A percentile compares a stretch with the other conserved stretches of the same genome.
phyloP scores from a whole-genome alignment of 2,888 invertebrate genomes.

The Girardia tigrina region DNA sequence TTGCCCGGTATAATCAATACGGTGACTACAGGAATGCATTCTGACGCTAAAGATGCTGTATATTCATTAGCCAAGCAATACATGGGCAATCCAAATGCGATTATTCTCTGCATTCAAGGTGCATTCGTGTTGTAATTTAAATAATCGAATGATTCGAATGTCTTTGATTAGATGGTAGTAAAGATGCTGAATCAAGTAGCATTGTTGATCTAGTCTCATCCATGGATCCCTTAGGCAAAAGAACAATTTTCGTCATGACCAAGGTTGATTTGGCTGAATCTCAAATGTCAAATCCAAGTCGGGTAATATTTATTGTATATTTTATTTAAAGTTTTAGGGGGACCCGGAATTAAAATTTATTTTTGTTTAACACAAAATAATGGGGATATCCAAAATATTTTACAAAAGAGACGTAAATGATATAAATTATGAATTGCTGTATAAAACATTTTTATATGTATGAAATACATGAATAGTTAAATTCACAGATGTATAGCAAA shows the following conservation, averaged over 20 bases:
- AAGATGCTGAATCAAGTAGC: conserved; percentile 95
- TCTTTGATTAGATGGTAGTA: conserved; percentile 64
- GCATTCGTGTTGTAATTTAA: conserved; percentile 26
- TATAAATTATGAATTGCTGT: too few species aligned
- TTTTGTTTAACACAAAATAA: too few species aligned
- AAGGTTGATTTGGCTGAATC: conserved; percentile 96
- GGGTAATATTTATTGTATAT: conserved; percentile 60
- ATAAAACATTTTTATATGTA: too few species aligned
- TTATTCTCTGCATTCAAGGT: conserved; percentile 86
- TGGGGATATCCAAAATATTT: too few species aligned
- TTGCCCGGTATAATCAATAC: conserved; percentile 94
- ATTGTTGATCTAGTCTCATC: conserved; percentile 89
- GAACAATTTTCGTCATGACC: conserved; percentile 94
- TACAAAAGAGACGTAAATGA: too few species aligned
- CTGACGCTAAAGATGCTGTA: conserved; percentile 84
- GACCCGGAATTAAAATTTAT: too few species aligned
- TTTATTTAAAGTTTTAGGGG: neutral
- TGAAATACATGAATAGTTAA: too few species aligned
- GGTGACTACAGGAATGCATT: conserved; percentile 88
- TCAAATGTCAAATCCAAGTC: conserved; percentile 78
- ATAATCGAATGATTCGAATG: conserved; percentile 10
- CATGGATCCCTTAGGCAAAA: conserved; percentile 81
- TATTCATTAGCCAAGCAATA: conserved; percentile 74
- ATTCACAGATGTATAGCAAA: too few species aligned
- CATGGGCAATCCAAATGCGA: conserved; percentile 98